Evolutionary conservation across 1,140 invertebrate species (phyloP).

Genomic region (Lordiphosa stackelbergi): DNA sequence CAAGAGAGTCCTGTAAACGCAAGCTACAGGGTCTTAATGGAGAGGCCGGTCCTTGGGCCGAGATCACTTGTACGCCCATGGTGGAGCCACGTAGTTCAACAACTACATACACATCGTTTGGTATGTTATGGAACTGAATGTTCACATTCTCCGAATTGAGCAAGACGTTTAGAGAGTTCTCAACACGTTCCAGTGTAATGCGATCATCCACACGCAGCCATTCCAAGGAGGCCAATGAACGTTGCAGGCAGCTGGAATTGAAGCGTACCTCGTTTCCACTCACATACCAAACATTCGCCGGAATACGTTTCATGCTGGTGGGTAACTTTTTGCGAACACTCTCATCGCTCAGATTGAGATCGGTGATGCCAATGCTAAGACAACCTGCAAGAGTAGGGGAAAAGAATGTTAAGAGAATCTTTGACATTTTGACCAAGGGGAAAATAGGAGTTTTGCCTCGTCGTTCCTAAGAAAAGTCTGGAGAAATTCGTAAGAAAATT

Average conservation of each 20-base stretch:
- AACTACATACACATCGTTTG: constrained; percentile 79
- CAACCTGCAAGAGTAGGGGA: constrained; percentile 42
- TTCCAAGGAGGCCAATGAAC: constrained; percentile 86
- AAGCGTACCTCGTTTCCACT: constrained; percentile 83
- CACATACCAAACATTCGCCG: constrained; percentile 77
- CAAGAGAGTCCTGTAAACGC: constrained; percentile 82
- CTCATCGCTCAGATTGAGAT: constrained; percentile 72
- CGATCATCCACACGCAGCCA: constrained; percentile 87
- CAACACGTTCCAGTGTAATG: constrained; percentile 82
- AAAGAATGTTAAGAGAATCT: too few relatives aligned
- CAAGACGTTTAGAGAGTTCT: constrained; percentile 81
- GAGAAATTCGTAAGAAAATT: too few relatives aligned
- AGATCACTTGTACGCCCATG: constrained; percentile 82
- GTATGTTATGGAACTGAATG: constrained; percentile 86
- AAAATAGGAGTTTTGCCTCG: too few relatives aligned
- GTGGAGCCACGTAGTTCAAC: constrained; percentile 84
- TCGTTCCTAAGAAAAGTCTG: too few relatives aligned
- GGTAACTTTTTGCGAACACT: constrained; percentile 73
- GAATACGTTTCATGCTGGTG: constrained; percentile 64
- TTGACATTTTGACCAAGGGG: too few relatives aligned
- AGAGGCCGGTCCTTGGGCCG: constrained; percentile 78
- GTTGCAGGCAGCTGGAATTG: constrained; percentile 80
- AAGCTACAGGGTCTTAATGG: constrained; percentile 80
- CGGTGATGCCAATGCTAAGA: constrained; percentile 71
- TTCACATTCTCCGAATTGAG: constrained; percentile 91